phyloP scores from a whole-genome alignment of 2,888 invertebrate genomes.

The Caenorhabditis sp. region DNA sequence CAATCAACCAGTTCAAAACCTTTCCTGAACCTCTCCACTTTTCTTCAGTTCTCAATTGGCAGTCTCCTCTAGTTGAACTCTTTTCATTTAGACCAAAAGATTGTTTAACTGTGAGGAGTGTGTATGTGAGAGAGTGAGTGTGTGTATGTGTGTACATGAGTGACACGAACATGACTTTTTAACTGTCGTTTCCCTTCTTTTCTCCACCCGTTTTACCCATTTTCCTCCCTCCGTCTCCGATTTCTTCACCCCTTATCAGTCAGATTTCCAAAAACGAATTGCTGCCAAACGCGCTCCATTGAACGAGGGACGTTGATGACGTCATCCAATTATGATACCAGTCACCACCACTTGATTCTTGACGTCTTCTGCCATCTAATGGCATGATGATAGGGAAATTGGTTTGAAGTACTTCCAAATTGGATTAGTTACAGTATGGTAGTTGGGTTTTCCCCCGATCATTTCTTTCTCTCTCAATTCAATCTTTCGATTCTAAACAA shows the following conservation, averaged over 20 bases:
- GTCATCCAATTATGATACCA: slow-evolving; percentile 30
- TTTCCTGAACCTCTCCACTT: neutral
- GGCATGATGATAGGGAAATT: slow-evolving; percentile 41
- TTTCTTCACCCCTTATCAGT: slow-evolving; percentile 24
- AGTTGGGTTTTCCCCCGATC: neutral
- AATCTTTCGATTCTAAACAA: slow-evolving; percentile 15
- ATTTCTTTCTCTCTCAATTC: neutral
- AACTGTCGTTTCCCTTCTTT: slow-evolving; percentile 13
- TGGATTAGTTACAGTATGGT: slow-evolving; percentile 46
- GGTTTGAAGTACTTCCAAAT: slow-evolving; percentile 44
- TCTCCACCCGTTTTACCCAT: neutral
- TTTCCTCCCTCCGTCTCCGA: slow-evolving; percentile 33
- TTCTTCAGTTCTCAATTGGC: neutral
- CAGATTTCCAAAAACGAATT: slow-evolving; percentile 24
- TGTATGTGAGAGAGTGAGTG: slow-evolving; percentile 18
- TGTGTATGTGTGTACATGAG: slow-evolving; percentile 38
- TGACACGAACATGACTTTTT: slow-evolving; percentile 55
- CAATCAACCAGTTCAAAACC: neutral
- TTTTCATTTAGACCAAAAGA: slow-evolving; percentile 24
- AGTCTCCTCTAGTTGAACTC: neutral
- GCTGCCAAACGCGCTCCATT: slow-evolving; percentile 36
- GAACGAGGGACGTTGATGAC: slow-evolving; percentile 37
- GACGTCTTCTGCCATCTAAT: slow-evolving; percentile 40
- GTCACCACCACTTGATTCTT: slow-evolving; percentile 58
- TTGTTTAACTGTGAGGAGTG: slow-evolving; percentile 41